Percentiles rank a stretch among this genome's conserved stretches.
phyloP scores from a whole-genome alignment of 2,113 vertebrate species.

The Tachycineta bicolor region DNA sequence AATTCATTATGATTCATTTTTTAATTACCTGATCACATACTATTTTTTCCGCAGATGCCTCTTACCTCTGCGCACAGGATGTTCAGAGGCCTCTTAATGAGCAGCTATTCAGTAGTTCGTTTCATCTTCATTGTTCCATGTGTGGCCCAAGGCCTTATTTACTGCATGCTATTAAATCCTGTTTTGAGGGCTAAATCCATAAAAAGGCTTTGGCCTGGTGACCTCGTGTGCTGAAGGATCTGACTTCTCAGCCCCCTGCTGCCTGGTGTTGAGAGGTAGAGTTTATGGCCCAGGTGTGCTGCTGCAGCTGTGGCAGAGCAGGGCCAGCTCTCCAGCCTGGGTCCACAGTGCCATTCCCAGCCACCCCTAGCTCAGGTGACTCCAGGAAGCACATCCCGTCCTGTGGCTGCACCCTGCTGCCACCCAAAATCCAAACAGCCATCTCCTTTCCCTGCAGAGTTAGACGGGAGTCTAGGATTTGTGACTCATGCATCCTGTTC shows the following conservation, averaged over 20 bases:
- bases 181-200: slow-evolving; percentile 62
- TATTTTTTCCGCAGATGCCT: slow-evolving; percentile 41
- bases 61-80: slow-evolving; percentile 51
- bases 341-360: rapidly evolving
- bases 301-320: background rate
- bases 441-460: background rate
- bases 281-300: slow-evolving; percentile 57
- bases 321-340: background rate
- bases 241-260: slow-evolving; percentile 3
- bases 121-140: slow-evolving; percentile 67
- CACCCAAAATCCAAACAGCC: background rate
- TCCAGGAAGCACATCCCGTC: rapidly evolving
- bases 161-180: slow-evolving; percentile 48
- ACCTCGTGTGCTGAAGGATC: slow-evolving; percentile 23
- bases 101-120: slow-evolving; percentile 24
- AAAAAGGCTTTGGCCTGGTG: slow-evolving; percentile 60
- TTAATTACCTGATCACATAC: slow-evolving; percentile 26
- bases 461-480: background rate
- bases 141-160: slow-evolving; percentile 66
- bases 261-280: slow-evolving; percentile 20
- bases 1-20: slow-evolving; percentile 60
- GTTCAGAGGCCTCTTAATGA: slow-evolving; percentile 43
- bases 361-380: background rate
- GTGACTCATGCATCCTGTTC: background rate
- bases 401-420: background rate